Base-by-base conservation (phyloP, 2,113 vertebrate species). In the Anarrhichthys ocellatus region DNA sequence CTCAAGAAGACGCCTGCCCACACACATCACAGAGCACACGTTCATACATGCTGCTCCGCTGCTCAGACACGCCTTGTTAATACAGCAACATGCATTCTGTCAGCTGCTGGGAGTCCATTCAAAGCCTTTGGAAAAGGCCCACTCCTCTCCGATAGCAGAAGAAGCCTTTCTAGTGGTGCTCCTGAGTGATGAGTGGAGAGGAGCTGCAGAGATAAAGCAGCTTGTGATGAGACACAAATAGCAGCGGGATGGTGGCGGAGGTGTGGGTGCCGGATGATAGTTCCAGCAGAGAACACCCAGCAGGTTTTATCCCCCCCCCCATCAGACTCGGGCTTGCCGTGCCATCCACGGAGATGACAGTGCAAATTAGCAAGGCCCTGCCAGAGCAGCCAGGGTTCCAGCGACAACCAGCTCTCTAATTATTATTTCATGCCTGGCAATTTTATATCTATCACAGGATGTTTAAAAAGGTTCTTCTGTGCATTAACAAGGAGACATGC, bases 231-330 rank as follows among this genome's bases (percentile, higher is more conserved):
- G 40, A 81, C 69, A 82, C n/a, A 71, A 65, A 78, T 79, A 58
- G 34, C 65, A 82, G 29, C 7, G 0, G 56, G 59, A 32, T 58
- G 54, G 20, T 54, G 71, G 40, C 1, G 15, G 40, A 78, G 54
- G 67, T 61, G 61, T 36, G 69, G 27, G 68, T 20, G 46, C 77
- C 15, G 42, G 14, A 38, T 42, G 63, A 74, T 78, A 73, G 66
- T 78, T 85, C 77, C 69, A 76, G 76, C 46, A 74, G 76, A 82
- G 73, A 85, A 81, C 64, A 76, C 77, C 76, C 82, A 80, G 75
- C 29, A n/a, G 73, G 63, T 44, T 74, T n/a, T 40, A 22, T 72
- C 54, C 32, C n/a, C 50, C 73, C 27, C 40, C 68, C 73, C 54
- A 61, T 78, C 75, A 86, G 44, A 74, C 62, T 24, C 42, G 62